Conservation (phyloP, 2,888 invertebrate genomes). For the Cheilosia urbana region DNA sequence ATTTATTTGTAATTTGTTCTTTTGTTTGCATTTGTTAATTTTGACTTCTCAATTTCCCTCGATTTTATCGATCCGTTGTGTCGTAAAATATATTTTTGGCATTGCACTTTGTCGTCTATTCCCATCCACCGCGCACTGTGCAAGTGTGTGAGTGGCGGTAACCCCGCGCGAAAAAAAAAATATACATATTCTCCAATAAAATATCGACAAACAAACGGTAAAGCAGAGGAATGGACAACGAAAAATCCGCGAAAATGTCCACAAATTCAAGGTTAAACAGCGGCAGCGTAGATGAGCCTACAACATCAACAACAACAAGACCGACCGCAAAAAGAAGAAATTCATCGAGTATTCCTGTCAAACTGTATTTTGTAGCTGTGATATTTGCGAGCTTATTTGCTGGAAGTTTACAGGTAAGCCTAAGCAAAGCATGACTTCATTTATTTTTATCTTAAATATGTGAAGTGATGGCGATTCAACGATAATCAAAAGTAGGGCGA, state of each 20-base stretch:
- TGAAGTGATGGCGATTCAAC: conserved; percentile 85
- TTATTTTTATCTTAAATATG: conserved; percentile 84
- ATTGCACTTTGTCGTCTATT: conserved; percentile 23
- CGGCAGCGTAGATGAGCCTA: conserved; percentile 6
- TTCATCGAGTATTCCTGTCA: conserved; percentile 51
- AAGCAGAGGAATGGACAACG: not conserved
- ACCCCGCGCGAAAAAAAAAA: conserved; percentile 1
- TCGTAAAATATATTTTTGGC: conserved; percentile 33
- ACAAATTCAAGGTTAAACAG: conserved; percentile 58
- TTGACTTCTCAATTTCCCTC: conserved; percentile 5
- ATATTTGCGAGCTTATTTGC: conserved; percentile 78
- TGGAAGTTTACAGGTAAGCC: conserved; percentile 77
- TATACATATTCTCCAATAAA: conserved; percentile 15
- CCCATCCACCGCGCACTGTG: conserved; percentile 36
- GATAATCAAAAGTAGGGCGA: conserved; percentile 79
- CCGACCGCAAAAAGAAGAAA: conserved; percentile 30
- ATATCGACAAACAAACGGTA: conserved; percentile 13
- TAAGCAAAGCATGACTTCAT: conserved; percentile 16
- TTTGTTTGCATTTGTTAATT: conserved; percentile 2
- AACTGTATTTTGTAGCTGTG: conserved; percentile 76
- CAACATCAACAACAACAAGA: conserved; percentile 35
- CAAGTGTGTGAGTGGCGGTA: conserved; percentile 47
- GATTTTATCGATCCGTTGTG: conserved; percentile 59
- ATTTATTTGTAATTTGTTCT: conserved; percentile 31
- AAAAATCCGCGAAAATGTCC: conserved; percentile 53